Conservation (phyloP, 2,113 vertebrate species). For the Oryzias melastigma region DNA sequence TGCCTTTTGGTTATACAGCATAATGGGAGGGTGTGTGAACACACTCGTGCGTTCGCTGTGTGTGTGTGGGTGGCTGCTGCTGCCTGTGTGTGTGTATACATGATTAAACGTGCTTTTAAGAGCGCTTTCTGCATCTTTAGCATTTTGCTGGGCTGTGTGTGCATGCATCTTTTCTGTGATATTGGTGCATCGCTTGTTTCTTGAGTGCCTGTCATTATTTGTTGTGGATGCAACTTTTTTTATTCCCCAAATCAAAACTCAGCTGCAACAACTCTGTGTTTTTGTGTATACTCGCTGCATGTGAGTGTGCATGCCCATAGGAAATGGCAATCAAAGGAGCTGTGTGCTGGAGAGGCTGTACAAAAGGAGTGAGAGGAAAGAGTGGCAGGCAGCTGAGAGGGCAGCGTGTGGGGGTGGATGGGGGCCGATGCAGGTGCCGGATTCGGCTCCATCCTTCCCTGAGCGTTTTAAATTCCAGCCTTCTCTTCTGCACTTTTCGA, state of each 20-base stretch:
- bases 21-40: conserved; percentile 56
- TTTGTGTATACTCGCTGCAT: conserved; percentile 27
- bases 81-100: conserved; percentile 50
- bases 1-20: conserved; percentile 70
- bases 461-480: conserved; percentile 49
- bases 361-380: conserved; percentile 53
- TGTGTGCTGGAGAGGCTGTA: conserved; percentile 53
- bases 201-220: conserved; percentile 63
- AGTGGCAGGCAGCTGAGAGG: conserved; percentile 69
- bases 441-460: conserved; percentile 59
- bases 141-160: conserved; percentile 28
- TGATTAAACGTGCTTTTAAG: conserved; percentile 45
- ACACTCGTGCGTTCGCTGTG: conserved; percentile 32
- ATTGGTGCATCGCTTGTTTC: conserved; percentile 27
- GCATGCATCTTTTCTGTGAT: conserved; percentile 32
- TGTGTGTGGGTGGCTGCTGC: conserved; percentile 41
- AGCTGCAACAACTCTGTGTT: conserved; percentile 48
- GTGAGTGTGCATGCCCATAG: conserved; percentile 34
- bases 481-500: conserved; percentile 21
- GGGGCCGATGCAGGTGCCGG: conserved; percentile 65
- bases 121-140: conserved; percentile 40
- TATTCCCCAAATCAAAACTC: conserved; percentile 57
- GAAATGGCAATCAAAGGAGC: conserved; percentile 57
- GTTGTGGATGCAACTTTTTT: conserved; percentile 64
- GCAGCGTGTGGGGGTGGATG: conserved; percentile 58